These are phyloP conservation scores for Belgica antarctica DNA, from an alignment of 2,888 invertebrate genomes.

Conservation along the genomic window DNA sequence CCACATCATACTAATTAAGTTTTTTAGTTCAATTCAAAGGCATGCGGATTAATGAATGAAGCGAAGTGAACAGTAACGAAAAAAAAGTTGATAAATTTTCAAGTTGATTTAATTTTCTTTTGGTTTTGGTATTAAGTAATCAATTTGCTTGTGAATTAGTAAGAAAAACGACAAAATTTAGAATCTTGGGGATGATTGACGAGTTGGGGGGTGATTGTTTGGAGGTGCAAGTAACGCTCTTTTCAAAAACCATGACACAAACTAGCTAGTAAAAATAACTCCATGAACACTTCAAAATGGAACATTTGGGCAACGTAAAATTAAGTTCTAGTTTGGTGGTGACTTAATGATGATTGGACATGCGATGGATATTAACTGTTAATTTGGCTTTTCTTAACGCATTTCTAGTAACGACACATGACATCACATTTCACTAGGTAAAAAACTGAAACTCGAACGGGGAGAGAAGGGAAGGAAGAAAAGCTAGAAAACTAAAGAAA, in stretches of 20 bases:
- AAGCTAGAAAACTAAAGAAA: no score
- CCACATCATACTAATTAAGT: slow-evolving; percentile 43
- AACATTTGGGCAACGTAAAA: slow-evolving; percentile 20
- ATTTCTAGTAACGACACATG: background rate
- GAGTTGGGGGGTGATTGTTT: background rate
- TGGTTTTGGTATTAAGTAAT: background rate
- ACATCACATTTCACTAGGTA: background rate
- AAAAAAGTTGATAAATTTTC: background rate
- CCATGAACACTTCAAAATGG: no score
- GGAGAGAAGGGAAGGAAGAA: background rate
- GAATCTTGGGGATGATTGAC: background rate
- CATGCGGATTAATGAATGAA: slow-evolving; percentile 40
- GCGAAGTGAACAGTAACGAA: slow-evolving; percentile 33
- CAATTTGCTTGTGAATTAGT: no score
- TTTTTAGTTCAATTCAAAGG: slow-evolving; percentile 12
- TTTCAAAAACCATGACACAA: no score
- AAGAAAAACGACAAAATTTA: no score
- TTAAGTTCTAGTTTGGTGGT: background rate
- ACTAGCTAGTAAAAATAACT: no score
- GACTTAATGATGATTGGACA: background rate
- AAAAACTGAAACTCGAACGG: background rate
- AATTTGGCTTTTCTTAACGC: background rate
- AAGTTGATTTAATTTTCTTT: background rate
- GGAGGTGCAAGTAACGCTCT: background rate
- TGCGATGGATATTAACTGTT: background rate